A percentile compares a stretch with the other conserved stretches of the same genome.
phyloP scores from a whole-genome alignment of 2,888 invertebrate species.

The Drosophila subsilvestris region DNA sequence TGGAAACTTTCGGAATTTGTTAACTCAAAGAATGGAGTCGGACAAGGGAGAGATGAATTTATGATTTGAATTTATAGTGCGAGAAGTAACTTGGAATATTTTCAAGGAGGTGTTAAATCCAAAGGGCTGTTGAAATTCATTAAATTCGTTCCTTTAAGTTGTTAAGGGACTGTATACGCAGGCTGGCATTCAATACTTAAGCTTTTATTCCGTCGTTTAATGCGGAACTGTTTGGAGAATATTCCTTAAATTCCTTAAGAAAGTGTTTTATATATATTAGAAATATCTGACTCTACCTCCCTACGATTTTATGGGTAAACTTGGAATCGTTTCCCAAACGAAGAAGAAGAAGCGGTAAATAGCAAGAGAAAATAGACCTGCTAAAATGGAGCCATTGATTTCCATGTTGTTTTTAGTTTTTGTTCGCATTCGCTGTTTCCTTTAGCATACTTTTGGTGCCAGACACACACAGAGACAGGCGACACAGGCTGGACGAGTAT shows the following conservation, averaged over 20 bases:
- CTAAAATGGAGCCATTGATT: slow-evolving; percentile 72
- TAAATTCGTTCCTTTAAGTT: background rate
- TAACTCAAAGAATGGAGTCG: background rate
- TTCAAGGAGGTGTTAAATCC: background rate
- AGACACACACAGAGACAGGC: slow-evolving; percentile 44
- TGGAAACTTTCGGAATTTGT: slow-evolving; percentile 4
- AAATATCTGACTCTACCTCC: no score
- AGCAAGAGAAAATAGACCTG: background rate
- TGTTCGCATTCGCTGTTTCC: slow-evolving; percentile 1
- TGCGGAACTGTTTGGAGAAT: no score
- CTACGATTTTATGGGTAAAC: background rate
- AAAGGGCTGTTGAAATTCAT: background rate
- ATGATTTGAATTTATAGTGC: background rate
- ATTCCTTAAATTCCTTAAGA: no score
- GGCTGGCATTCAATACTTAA: background rate
- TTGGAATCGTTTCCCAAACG: background rate
- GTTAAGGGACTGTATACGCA: background rate
- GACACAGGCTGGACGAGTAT: slow-evolving; percentile 17
- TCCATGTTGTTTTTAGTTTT: slow-evolving; percentile 47
- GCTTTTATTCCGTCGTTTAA: background rate
- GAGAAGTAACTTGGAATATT: background rate
- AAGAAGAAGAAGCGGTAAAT: background rate
- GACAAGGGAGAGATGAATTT: background rate
- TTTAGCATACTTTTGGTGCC: slow-evolving; percentile 47
- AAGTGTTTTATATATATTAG: no score